These are phyloP conservation scores for Subacronicta megacephala DNA, from an alignment of 2,888 invertebrate genomes.

Conservation along the genomic window DNA sequence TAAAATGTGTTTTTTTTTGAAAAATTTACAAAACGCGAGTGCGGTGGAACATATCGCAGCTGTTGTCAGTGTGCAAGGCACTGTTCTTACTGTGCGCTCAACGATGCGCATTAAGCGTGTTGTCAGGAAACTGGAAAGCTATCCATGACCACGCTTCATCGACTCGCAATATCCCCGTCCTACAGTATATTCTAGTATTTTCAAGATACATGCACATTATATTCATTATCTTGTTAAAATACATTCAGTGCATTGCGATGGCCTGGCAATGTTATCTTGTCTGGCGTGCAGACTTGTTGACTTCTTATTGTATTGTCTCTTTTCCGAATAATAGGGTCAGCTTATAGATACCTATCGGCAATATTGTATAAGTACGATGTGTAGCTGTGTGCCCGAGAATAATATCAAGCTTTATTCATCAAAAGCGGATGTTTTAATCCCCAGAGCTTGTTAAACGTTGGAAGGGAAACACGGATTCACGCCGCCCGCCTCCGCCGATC, in stretches of 20 bases:
- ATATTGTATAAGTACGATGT: too few relatives aligned
- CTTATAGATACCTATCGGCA: too few relatives aligned
- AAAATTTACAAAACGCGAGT: too few relatives aligned
- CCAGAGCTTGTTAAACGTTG: too few relatives aligned
- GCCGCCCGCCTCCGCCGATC: too few relatives aligned
- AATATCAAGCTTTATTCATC: too few relatives aligned
- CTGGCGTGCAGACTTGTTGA: not conserved
- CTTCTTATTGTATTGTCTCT: too few relatives aligned
- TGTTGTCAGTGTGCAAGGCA: conserved; percentile 31
- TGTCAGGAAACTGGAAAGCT: conserved; percentile 70
- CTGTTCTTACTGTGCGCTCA: conserved; percentile 18
- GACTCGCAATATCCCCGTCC: conserved; percentile 40
- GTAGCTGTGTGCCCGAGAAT: too few relatives aligned
- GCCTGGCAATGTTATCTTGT: not conserved
- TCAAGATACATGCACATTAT: conserved; percentile 16
- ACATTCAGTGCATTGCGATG: not conserved
- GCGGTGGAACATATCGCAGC: conserved; percentile 15
- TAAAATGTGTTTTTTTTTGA: too few relatives aligned
- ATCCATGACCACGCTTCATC: conserved; percentile 59
- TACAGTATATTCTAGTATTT: conserved; percentile 37
- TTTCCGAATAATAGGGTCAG: too few relatives aligned
- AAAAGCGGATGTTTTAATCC: too few relatives aligned
- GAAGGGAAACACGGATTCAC: too few relatives aligned
- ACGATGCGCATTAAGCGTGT: conserved; percentile 24
- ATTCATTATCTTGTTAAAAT: conserved; percentile 2